Conservation (phyloP, 2,888 invertebrate genomes). For the Abscondita cerata region DNA sequence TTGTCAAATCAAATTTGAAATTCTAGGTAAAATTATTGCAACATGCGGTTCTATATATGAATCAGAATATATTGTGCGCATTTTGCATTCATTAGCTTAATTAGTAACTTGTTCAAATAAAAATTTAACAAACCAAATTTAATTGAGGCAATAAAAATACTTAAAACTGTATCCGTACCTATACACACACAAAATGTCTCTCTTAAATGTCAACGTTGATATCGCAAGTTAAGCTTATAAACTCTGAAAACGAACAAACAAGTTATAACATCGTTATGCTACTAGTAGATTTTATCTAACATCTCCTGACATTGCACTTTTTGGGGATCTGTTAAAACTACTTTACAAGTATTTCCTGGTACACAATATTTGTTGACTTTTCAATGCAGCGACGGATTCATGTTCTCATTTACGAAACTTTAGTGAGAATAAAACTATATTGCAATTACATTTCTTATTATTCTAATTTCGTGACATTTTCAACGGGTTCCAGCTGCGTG, state of each 20-base stretch:
- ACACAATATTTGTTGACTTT: too few relatives aligned
- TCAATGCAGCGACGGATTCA: background rate
- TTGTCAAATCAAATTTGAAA: too few relatives aligned
- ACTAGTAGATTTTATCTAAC: constrained; percentile 27
- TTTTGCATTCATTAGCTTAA: too few relatives aligned
- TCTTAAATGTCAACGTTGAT: constrained; percentile 31
- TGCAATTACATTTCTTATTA: background rate
- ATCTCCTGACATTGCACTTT: constrained; percentile 24
- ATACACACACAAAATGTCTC: background rate
- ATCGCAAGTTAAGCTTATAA: constrained; percentile 49
- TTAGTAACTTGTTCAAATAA: too few relatives aligned
- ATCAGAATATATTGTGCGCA: too few relatives aligned
- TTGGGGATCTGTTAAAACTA: constrained; percentile 7
- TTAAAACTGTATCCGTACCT: too few relatives aligned
- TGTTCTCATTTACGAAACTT: too few relatives aligned
- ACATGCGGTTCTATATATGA: too few relatives aligned
- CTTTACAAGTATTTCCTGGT: too few relatives aligned
- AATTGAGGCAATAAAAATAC: too few relatives aligned
- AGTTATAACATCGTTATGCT: constrained; percentile 47
- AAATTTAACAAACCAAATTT: too few relatives aligned
- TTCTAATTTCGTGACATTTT: constrained; percentile 14
- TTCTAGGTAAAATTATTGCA: too few relatives aligned
- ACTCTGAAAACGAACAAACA: constrained; percentile 41
- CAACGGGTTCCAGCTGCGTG: constrained; percentile 41
- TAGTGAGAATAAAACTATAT: background rate